phyloP scores from a whole-genome alignment of 35 echinoderm and acorn worm species.

The Ptychodera flava region DNA sequence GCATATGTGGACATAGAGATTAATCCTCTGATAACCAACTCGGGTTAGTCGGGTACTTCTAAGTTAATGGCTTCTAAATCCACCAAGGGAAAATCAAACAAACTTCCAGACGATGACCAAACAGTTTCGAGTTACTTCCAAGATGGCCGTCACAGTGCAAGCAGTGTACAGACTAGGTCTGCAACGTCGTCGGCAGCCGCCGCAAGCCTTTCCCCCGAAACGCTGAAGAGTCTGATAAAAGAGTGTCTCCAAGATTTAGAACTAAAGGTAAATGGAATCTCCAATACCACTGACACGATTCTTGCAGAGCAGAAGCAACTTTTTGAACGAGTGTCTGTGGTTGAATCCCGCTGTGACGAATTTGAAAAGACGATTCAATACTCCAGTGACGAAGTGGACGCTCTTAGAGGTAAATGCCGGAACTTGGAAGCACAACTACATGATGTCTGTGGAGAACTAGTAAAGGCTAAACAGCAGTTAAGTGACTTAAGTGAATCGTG shows the following conservation, averaged over 20 bases:
- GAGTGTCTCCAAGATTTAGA: neutral
- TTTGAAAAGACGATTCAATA: neutral
- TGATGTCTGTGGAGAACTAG: neutral
- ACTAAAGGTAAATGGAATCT: neutral
- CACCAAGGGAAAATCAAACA: neutral
- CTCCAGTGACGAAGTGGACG: neutral
- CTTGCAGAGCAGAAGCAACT: neutral
- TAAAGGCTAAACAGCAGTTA: neutral
- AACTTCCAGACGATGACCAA: neutral
- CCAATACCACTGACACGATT: neutral
- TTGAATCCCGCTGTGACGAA: neutral
- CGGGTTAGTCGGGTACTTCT: too few relatives aligned
- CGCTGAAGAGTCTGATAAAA: neutral
- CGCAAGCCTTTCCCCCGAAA: neutral
- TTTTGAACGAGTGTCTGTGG: neutral
- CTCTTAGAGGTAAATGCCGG: neutral
- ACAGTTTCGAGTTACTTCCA: neutral
- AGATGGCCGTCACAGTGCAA: neutral
- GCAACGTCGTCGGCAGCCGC: neutral
- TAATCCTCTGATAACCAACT: too few relatives aligned
- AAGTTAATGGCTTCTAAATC: neutral
- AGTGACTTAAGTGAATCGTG: neutral
- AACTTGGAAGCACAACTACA: neutral
- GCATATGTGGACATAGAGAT: too few relatives aligned
- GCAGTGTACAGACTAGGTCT: neutral